These are phyloP conservation scores for Nebria brevicollis DNA, from an alignment of 2,888 invertebrate species.

Conservation along the genomic window DNA sequence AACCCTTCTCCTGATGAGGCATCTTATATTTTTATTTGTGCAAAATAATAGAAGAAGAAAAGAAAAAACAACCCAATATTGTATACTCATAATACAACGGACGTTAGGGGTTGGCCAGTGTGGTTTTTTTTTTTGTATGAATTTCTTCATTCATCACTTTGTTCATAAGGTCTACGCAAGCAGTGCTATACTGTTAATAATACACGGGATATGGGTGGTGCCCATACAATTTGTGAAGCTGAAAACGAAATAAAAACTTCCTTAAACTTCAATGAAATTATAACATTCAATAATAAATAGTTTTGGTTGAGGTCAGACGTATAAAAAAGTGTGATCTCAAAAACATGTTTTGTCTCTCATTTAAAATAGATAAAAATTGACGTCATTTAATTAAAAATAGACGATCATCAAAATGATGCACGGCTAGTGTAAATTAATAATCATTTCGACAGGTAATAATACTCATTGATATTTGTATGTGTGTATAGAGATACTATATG, in stretches of 20 bases:
- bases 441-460: background rate
- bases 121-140: background rate
- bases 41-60: background rate
- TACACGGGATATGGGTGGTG: constrained; percentile 8
- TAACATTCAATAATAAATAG: too few relatives aligned
- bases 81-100: background rate
- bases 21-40: constrained; percentile 2
- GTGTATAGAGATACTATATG: background rate
- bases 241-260: too few relatives aligned
- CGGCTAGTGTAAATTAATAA: background rate
- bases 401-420: background rate
- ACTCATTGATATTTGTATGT: background rate
- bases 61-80: background rate
- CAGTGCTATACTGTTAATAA: background rate
- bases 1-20: background rate
- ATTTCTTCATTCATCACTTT: background rate
- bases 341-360: background rate
- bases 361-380: background rate
- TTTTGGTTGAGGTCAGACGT: too few relatives aligned
- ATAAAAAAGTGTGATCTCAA: too few relatives aligned
- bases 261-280: too few relatives aligned
- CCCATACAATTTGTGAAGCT: background rate
- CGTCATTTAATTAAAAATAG: background rate
- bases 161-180: background rate
- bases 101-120: constrained; percentile 10